Base-by-base conservation (phyloP, 2,888 invertebrate genomes). In the Epistrophe eligans region DNA sequence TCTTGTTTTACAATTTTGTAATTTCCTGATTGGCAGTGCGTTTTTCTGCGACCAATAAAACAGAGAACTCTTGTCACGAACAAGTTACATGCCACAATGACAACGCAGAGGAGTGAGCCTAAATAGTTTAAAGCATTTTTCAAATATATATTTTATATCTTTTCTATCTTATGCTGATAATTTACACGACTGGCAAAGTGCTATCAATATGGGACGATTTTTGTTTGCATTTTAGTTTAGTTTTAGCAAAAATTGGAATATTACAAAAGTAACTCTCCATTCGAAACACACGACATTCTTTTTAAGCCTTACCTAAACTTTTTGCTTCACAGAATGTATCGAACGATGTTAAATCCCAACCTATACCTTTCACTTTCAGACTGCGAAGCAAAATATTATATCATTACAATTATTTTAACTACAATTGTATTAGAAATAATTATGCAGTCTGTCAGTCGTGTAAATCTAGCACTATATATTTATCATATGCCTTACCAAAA, bases 81-180 rank as follows among this genome's bases (percentile, higher is more conserved):
- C 90, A 97, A 92, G 93, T 98, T 98, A 93, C 97, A 97, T 92
- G 95, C 95, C 77, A 97, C 97, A 90, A 97, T 96, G 81, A 96
- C 95, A 50, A 95, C 90, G 91, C 96, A 96, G 66, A 97, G 94
- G 19, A 95, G 90, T 0, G 95, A 95, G 45, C 97, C 97, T 97
- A 92, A 15, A 91, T 89, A 74, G 60, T 64, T 79, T 32, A 72
- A 35, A 88, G 71, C 2, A 11, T 48, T 1, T 19, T 50, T 57
- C 6, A 9, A n/a, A 55, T 8, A 28, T 15, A n/a, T 8, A 15
- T 15, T 15, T 28, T 28, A 4, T 15, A 55, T 24, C 2, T 24
- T 3, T 24, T 24, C 24, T 57, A 32, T 57, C 4, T n/a, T 32
- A 10, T 4, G 57, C 5, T 24, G 13, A 24, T n/a, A n/a, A 24